Evolutionary conservation across 2,797 vertebrate genomes (phyloP), one percentile per base, ranked within the genome.

Genomic region (Geotrypetes seraphini): DNA sequence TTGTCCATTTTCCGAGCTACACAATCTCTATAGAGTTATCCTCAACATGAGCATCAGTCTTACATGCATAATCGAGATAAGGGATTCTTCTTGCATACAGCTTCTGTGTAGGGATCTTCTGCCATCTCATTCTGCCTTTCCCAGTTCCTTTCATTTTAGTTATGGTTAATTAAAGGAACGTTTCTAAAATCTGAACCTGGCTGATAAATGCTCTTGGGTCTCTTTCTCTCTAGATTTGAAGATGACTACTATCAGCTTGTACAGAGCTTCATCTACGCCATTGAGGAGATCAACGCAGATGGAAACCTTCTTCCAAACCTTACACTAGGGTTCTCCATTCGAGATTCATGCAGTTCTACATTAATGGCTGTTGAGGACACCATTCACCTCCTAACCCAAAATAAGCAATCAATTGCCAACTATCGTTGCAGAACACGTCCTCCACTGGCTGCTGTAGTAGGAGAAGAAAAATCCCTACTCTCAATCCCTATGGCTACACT

Each of bases 311-410:
- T 49, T 13, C 44, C 52, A 13, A 61, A 37, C 21, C 10, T 54
- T 30, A 57, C 43, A 1, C 40, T 62, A 3, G 58, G 58, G 8
- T 62, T 57, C 31, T 43, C 33, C 19, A 43, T 54, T 23, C 18
- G 28, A 18, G 49, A 51, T 36, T 33, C 31, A 7, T 33, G 31
- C 4, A 31, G 33, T 22, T 19, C 20, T 7, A 12, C 33, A 11
- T 21, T 21, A 8, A 19, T 19, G 7, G 19, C 18, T 4, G 18
- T 33, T 11, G 7, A 8, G 10, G 21, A 16, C 14, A 31, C 12
- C 10, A 31, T 31, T 13, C 19, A 19, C 10, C 29, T 31, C 16
- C 11, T 31, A 7, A 20, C 17, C 19, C 31, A 31, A 12, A 19
- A 22, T 10, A 19, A 20, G 9, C 31, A 33, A 5, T 10, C 10